These are phyloP conservation scores for Caenorhabditis angaria DNA, from an alignment of 2,888 invertebrate genomes.

Conservation along the genomic window DNA sequence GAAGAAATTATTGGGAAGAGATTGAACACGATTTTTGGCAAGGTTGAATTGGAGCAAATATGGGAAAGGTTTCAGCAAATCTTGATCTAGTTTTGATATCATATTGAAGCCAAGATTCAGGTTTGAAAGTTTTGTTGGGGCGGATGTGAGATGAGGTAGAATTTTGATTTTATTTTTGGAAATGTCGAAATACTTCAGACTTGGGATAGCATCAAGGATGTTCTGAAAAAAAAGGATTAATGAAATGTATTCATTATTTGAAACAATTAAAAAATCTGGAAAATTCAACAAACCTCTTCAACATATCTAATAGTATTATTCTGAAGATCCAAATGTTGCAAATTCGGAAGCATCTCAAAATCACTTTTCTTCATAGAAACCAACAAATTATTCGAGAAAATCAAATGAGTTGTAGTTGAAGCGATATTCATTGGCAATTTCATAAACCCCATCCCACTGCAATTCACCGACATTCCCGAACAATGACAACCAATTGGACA, in stretches of 20 bases:
- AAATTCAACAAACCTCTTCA: constrained; percentile 20
- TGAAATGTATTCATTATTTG: no score
- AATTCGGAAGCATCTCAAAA: constrained; percentile 21
- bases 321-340: constrained; percentile 25
- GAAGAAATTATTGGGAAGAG: constrained; percentile 45
- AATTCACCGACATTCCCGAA: not conserved
- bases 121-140: constrained; percentile 22
- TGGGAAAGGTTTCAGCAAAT: constrained; percentile 16
- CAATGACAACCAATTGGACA: not conserved
- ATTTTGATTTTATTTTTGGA: constrained; percentile 53
- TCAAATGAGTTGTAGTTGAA: constrained; percentile 23
- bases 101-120: constrained; percentile 25
- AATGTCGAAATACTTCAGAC: constrained; percentile 53
- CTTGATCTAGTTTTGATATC: constrained; percentile 27
- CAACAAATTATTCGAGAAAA: constrained; percentile 21
- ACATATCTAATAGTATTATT: constrained; percentile 28
- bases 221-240: constrained; percentile 35
- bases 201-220: constrained; percentile 56
- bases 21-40: constrained; percentile 52
- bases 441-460: not conserved
- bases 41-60: constrained; percentile 2
- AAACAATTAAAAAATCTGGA: not conserved
- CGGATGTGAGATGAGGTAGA: constrained; percentile 49
- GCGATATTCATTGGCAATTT: constrained; percentile 26
- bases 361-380: constrained; percentile 18